Evolutionary conservation across 2,888 invertebrate species (phyloP).

Genomic region (Conomelus anceps): DNA sequence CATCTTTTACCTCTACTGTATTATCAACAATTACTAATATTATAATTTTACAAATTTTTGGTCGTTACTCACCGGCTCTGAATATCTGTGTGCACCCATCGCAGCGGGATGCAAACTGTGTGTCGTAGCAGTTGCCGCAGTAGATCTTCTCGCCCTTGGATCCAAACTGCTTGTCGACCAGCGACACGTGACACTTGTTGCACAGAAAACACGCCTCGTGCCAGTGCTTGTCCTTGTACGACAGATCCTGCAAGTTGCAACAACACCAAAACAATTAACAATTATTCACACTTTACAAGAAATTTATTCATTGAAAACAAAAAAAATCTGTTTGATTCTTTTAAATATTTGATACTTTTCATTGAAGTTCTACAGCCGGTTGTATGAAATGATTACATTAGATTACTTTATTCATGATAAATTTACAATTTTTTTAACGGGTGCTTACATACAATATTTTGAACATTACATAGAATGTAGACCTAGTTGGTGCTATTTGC

Average conservation of each 20-base stretch:
- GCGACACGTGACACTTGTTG: slow-evolving; percentile 92
- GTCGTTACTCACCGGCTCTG: slow-evolving; percentile 82
- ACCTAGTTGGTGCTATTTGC: no score
- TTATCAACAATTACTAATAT: no score
- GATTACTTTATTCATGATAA: no score
- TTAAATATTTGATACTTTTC: no score
- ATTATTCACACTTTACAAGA: background rate
- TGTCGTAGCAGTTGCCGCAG: slow-evolving; percentile 98
- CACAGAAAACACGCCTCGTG: slow-evolving; percentile 99
- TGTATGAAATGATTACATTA: no score
- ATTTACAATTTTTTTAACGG: no score
- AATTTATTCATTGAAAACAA: no score
- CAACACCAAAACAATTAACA: slow-evolving; percentile 29
- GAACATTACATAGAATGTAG: no score
- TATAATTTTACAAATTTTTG: background rate
- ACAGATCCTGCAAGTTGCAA: slow-evolving; percentile 84
- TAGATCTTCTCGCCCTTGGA: slow-evolving; percentile 98
- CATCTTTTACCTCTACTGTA: no score
- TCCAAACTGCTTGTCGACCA: slow-evolving; percentile 99
- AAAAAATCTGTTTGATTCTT: no score
- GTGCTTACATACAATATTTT: no score
- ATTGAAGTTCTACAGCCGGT: no score
- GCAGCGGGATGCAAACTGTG: slow-evolving; percentile 97
- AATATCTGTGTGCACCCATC: slow-evolving; percentile 99
- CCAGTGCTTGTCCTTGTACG: slow-evolving; percentile 99